Evolutionary conservation across 2,797 vertebrate genomes (phyloP), one percentile per base, ranked within the genome.

Genomic region (Forpus xanthops): DNA sequence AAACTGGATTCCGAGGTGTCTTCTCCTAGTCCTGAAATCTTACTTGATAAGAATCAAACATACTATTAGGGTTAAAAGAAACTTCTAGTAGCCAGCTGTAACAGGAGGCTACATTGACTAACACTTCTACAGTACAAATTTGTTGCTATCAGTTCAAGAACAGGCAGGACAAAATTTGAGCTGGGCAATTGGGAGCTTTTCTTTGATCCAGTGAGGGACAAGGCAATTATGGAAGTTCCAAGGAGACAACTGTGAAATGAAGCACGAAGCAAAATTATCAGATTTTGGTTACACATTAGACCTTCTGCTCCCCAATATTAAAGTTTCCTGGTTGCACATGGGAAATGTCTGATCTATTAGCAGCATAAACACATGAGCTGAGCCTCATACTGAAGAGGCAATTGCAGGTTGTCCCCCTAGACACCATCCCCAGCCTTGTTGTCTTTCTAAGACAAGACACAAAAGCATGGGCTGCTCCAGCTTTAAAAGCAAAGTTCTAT

Each of bases 401-500:
- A 37, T 0, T 13, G 41, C 2, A 55, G 50, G 56, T 30, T 78
- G 60, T 58, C 25, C 37, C 28, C 53, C 52, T 11, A 39, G 31
- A 62, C 31, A 37, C 24, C 12, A n/a, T 15, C 33, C 44, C 25
- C n/a, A 72, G 30, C 23, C 56, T 83, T 81, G 42, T 70, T 21
- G 31, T 61, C 55, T 68, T 68, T 70, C 47, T 58, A 84, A 85
- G 27, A 65, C 31, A 77, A 71, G 30, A 89, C 62, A 65, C 28
- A 56, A 7, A 39, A 67, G 52, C 8, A 64, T 2, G 24, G 61
- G 58, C 55, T 94, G 76, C 81, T 92, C 89, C 73, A 94, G 81
- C 71, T 94, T 91, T 41, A 65, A 77, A 47, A 47, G 41, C 9
- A n/a, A 33, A 72, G 49, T 37, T 42, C 66, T 2, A 17, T 31